Evolutionary conservation across 2,888 invertebrate species (phyloP), one percentile per base, ranked within the genome.

Genomic region (Therioaphis trifolii): DNA sequence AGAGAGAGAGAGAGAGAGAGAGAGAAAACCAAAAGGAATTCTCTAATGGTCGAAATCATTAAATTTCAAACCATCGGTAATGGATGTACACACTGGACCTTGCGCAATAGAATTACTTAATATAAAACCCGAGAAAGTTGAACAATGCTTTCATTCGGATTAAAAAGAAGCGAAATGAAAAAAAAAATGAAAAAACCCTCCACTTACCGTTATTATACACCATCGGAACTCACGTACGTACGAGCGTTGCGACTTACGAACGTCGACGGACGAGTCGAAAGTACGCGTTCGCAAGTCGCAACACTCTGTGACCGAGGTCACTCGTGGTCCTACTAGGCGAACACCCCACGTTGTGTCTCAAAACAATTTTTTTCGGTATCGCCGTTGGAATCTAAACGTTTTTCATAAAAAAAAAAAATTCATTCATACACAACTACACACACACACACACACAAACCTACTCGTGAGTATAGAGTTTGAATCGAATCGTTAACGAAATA

Each of bases 41-140:
- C 61, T 80, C 71, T 80, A 72, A 80, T 80, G 61, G 46, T 61
- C 46, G 7, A 72, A 71, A 68, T 80, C 80, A 80, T 80, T 80
- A 80, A 80, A 46, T 80, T 72, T 80, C 46, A 61, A 29, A 72
- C 71, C 21, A 21, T 61, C 27, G 55, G 15, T n/a, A 72, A 43
- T 4, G 29, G 21, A 58, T 71, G 49, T 61, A 43, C 21, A 43
- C 24, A 27, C 52, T 4, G 52, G 66, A 78, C 52, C 35, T 68
- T 49, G 15, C 27, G 69, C 79, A 69, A n/a, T 69, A 55, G 52
- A 79, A 61, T 80, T 80, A 80, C 61, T 71, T 58, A 80, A 71
- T 71, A 68, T 9, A 77, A 79, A 46, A 61, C 46, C 46, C 21
- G n/a, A 61, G 61, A 35, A 61, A 61, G 18, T 72, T 15, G 71